phyloP scores from a whole-genome alignment of 2,113 vertebrate species.

The Noctilio leporinus region DNA sequence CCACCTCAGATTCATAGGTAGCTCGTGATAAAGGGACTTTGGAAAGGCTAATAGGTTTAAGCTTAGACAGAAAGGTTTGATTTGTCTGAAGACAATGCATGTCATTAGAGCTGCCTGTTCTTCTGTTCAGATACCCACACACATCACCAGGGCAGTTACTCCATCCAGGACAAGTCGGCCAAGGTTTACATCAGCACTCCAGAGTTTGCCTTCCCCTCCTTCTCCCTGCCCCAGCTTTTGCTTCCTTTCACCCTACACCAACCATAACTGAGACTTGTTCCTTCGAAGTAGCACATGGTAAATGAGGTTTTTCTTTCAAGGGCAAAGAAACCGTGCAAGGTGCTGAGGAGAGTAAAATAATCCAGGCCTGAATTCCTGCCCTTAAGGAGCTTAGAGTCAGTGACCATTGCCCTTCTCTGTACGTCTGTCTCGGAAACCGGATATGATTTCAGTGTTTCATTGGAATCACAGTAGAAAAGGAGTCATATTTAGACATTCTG shows the following conservation, averaged over 20 bases:
- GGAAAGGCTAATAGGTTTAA: neutral
- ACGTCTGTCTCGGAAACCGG: neutral
- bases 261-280: neutral
- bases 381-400: neutral
- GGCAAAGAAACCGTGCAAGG: neutral
- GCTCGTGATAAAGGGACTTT: neutral
- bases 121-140: neutral
- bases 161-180: neutral
- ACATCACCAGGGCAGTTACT: neutral
- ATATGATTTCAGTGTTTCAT: conserved; percentile 11
- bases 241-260: neutral
- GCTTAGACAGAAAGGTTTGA: neutral
- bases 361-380: neutral
- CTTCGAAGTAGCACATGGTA: neutral
- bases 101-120: neutral
- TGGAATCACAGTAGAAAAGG: conserved; percentile 16
- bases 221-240: neutral
- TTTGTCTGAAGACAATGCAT: neutral
- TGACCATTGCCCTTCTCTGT: neutral
- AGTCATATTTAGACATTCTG: neutral
- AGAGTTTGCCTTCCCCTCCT: neutral
- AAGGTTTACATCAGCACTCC: neutral
- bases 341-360: neutral
- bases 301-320: neutral
- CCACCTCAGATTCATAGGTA: neutral